Conservation (phyloP, 2,888 invertebrate species). For the Scaptomyza reducta region DNA sequence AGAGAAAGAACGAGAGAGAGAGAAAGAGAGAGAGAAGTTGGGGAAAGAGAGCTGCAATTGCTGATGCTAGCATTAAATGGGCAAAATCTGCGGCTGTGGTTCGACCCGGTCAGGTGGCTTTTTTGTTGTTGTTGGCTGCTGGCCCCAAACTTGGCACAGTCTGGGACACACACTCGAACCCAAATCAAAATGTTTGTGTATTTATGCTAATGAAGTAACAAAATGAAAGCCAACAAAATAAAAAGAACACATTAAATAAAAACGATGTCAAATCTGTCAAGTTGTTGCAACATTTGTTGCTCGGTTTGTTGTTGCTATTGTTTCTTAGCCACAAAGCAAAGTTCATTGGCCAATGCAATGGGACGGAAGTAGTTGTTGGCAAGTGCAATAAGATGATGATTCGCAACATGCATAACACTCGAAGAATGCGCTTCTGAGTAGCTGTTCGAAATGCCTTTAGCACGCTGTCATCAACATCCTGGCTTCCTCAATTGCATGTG, state of each 20-base stretch:
- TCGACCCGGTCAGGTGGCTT: slow-evolving; percentile 60
- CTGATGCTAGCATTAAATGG: too few relatives aligned
- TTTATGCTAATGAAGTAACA: slow-evolving; percentile 52
- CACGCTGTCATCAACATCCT: slow-evolving; percentile 36
- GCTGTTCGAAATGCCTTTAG: slow-evolving; percentile 28
- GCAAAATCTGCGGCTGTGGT: slow-evolving; percentile 30
- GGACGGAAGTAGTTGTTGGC: slow-evolving; percentile 16
- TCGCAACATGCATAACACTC: slow-evolving; percentile 20
- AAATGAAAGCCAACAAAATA: slow-evolving; percentile 45
- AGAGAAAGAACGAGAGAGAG: slow-evolving; percentile 4
- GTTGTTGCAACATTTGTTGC: too few relatives aligned
- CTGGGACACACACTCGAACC: slow-evolving; percentile 15
- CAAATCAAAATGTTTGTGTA: slow-evolving; percentile 29
- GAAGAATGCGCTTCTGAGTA: slow-evolving; percentile 22
- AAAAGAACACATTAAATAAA: slow-evolving; percentile 16
- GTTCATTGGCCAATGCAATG: slow-evolving; percentile 32
- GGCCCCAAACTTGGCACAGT: slow-evolving; percentile 45
- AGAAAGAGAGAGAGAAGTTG: background rate
- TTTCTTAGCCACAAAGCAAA: background rate
- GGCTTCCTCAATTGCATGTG: slow-evolving; percentile 21
- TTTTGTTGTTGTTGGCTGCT: slow-evolving; percentile 22
- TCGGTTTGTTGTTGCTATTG: slow-evolving; percentile 4
- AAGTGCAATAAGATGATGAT: slow-evolving; percentile 27
- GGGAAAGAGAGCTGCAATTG: slow-evolving; percentile 14
- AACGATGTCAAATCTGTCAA: slow-evolving; percentile 12